Evolutionary conservation across 2,113 vertebrate genomes (phyloP).

Genomic region (Etheostoma cragini): DNA sequence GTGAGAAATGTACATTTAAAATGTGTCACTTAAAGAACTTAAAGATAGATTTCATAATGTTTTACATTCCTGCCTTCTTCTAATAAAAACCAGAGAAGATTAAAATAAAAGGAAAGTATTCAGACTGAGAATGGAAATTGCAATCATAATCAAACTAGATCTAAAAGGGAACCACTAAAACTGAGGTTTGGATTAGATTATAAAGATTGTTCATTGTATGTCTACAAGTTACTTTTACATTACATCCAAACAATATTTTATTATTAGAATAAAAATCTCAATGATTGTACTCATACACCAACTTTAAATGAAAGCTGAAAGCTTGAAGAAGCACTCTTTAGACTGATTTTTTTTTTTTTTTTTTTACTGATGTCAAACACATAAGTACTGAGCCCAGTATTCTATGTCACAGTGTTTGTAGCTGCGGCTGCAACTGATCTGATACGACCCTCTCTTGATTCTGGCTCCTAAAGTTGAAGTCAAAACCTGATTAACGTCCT

Average conservation of each 20-base stretch:
- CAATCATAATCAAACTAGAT: background rate
- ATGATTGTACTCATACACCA: background rate
- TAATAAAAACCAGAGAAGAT: no score
- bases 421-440: constrained; percentile 2
- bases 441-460: background rate
- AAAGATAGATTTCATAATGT: no score
- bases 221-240: background rate
- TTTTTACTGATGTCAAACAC: constrained; percentile 13
- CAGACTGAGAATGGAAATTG: background rate
- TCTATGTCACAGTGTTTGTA: background rate
- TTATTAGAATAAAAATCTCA: background rate
- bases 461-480: constrained; percentile 1
- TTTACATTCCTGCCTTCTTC: no score
- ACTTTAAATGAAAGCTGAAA: background rate
- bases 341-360: constrained; percentile 26
- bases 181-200: background rate
- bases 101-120: no score
- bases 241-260: background rate
- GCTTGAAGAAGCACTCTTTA: background rate
- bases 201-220: background rate
- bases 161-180: background rate
- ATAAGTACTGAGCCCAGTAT: background rate
- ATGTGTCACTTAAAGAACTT: no score
- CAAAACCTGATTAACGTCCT: constrained; percentile 10
- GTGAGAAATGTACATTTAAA: no score